A percentile compares a stretch with the other conserved stretches of the same genome.
These are phyloP conservation scores for Euclidia mi DNA, from an alignment of 2,888 invertebrate genomes.

Conservation along the genomic window DNA sequence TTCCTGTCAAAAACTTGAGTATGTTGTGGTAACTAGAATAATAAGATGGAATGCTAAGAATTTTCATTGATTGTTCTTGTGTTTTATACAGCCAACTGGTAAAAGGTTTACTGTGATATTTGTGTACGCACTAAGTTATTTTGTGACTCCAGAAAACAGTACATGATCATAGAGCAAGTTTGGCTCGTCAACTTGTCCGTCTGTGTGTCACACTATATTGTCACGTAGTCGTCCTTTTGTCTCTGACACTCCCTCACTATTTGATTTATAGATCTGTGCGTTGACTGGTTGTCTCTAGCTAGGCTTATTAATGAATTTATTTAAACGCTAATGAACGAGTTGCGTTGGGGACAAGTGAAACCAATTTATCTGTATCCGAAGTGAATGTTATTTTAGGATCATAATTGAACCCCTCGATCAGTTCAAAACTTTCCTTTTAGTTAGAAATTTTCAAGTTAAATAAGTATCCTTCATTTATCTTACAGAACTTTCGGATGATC, in stretches of 20 bases:
- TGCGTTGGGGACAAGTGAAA: constrained; percentile 86
- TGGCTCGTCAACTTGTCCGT: constrained; percentile 32
- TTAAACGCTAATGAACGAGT: constrained; percentile 89
- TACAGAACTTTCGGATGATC: constrained; percentile 50
- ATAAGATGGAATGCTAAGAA: no score
- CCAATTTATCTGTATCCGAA: constrained; percentile 77
- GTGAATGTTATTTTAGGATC: constrained; percentile 78
- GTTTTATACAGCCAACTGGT: no score
- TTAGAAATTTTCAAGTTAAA: constrained; percentile 48
- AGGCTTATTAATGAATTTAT: constrained; percentile 89
- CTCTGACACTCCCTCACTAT: constrained; percentile 88
- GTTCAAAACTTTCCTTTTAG: constrained; percentile 44
- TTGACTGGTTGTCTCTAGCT: constrained; percentile 84
- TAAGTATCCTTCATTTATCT: constrained; percentile 54
- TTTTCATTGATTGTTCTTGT: no score
- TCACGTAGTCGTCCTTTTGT: constrained; percentile 84
- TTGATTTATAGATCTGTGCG: constrained; percentile 89
- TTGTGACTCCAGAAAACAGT: no score
- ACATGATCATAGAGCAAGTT: not conserved
- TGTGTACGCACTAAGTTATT: no score
- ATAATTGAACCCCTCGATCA: constrained; percentile 64
- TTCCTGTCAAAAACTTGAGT: no score
- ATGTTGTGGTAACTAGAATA: no score
- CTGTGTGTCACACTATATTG: constrained; percentile 66
- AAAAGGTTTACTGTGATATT: not conserved